Base-by-base conservation (phyloP, 2,113 vertebrate genomes). In the Bos indicus region DNA sequence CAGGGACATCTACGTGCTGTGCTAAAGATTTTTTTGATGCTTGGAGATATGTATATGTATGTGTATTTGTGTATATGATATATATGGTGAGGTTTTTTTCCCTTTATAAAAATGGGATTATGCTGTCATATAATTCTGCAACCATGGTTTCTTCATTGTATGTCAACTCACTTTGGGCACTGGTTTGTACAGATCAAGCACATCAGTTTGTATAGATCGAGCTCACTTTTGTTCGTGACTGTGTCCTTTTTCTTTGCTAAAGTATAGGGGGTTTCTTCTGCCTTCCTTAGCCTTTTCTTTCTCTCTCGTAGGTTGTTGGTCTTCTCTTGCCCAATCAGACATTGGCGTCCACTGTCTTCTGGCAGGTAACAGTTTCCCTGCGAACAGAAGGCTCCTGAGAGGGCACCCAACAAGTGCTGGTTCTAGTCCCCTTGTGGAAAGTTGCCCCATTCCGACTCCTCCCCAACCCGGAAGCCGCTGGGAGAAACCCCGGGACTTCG, bases 271-370 rank as follows among this genome's bases (percentile, higher is more conserved):
- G 43, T 90, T 28, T 78, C 36, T 51, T 67, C 67, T 88, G 28
- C 64, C 86, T 46, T 95, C 82, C 82, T 64, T 43, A 96, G 48
- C 43, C 40, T 71, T 59, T 62, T 82, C 96, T 95, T 60, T 98
- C 94, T 98, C 95, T 98, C 97, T 98, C 96, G 7, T 91, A 99
- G 99, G 99, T 99, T 28, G 99, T 99, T 10, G 99, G 99, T 94
- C 99, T 99, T 54, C 99, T 99, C n/a, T 98, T 99, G 97, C 99
- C 99, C 90, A 99, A 99, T 98, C 99, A 99, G 98, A 99, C 99
- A 0, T 88, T 99, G 98, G 97, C 98, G 2, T 99, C 99, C 64
- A 99, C 99, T 1, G 96, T 99, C 91, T 99, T 99, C 97, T 99
- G 99, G 99, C 99, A 99, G 99, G 99, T 99, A 98, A 98, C 1